Base-by-base conservation (phyloP, 64 coral and sea anemone species). In the Orbicella faveolata region DNA sequence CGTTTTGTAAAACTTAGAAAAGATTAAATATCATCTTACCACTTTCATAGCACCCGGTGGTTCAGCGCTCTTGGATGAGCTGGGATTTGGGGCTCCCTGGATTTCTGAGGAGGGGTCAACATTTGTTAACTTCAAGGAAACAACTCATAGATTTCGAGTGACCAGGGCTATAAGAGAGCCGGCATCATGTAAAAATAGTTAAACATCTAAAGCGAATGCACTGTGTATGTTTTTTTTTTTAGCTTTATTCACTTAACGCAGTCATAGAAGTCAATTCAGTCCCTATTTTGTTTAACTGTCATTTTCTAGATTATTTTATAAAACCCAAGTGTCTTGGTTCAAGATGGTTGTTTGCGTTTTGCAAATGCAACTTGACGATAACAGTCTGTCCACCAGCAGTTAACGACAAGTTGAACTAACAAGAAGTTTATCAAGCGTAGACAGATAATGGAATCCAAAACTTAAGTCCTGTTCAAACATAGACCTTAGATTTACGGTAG, bases 21-120 rank as follows among this genome's bases (percentile, higher is more conserved):
- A 34, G 25, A 80, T 4, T 30, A 80, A 36, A 20, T 61, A 16
- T 88, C 62, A 34, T 23, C 90, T 87, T 77, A 92, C 90, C 75
- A 79, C n/a, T 80, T 57, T 77, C 26, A 76, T 53, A 9, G 85
- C 83, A 26, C 90, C 62, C 10, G 90, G 90, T 1, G 90, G 90
- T 15, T 79, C 15, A 57, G 90, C 82, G 36, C 82, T 85, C 1
- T 72, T 52, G n/a, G 19, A n/a, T 16, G 63, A 54, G 8, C 21
- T 62, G 9, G 41, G 82, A 23, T 73, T 72, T 16, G 82, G 82
- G 73, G 82, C 82, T 85, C 36, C 41, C 4, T 52, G 39, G 36
- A 73, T 52, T n/a, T 13, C 82, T 85, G 37, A 37, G 18, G 66
- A 34, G n/a, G 36, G 36, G n/a, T n/a, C 17, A 20, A 59, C 55